Conservation (phyloP, 2,888 invertebrate genomes). For the Bhutanitis thaidina region DNA sequence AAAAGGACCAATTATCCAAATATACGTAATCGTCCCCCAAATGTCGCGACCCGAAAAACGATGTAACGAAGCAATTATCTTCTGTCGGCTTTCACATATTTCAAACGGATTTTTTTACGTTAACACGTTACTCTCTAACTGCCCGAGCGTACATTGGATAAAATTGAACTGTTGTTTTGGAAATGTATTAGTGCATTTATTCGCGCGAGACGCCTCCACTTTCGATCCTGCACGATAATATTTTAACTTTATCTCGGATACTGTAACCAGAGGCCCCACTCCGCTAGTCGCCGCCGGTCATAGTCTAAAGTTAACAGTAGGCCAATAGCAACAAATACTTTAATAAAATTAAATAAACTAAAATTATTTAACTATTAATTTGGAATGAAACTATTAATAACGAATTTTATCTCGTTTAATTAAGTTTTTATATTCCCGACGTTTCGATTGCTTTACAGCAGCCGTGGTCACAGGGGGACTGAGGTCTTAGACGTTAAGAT, state of each 20-base stretch:
- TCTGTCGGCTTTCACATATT: background rate
- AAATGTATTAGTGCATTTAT: conserved; percentile 72
- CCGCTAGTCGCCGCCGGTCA: conserved; percentile 20
- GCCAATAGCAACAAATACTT: background rate
- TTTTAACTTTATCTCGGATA: conserved; percentile 72
- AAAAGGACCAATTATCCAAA: conserved; percentile 17
- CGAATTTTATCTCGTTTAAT: no score
- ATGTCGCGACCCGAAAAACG: conserved; percentile 10
- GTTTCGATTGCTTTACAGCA: no score
- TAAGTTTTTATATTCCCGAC: no score
- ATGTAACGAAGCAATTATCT: conserved; percentile 9
- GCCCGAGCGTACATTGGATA: conserved; percentile 30
- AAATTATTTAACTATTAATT: no score
- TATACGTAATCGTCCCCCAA: conserved; percentile 6
- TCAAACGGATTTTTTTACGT: background rate
- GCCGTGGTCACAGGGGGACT: no score
- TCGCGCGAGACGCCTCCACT: conserved; percentile 54
- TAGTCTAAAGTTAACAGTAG: conserved; percentile 29
- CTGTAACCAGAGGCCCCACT: conserved; percentile 56
- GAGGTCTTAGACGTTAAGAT: no score
- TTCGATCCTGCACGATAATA: conserved; percentile 70
- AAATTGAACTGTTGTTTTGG: conserved; percentile 71
- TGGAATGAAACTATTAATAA: no score
- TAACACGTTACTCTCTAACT: background rate
- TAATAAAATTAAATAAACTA: background rate